Percentiles rank a stretch among this genome's conserved stretches.
Evolutionary conservation across 1,140 invertebrate species (phyloP).

Genomic region (Drosophila fuyamai): DNA sequence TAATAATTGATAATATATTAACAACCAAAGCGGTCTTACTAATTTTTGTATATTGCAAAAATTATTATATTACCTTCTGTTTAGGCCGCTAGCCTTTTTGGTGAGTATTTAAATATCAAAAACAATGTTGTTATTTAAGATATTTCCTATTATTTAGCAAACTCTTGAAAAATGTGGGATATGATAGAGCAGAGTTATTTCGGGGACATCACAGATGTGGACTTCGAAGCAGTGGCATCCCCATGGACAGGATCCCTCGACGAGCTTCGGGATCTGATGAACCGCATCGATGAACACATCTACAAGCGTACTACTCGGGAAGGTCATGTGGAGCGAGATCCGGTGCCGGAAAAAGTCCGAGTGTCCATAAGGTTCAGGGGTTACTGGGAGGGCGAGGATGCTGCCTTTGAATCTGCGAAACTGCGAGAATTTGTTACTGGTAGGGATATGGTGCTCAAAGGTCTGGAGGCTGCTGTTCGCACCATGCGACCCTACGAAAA

Average conservation of each 20-base stretch:
- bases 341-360: conserved; percentile 85
- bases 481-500: conserved; percentile 89
- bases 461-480: conserved; percentile 87
- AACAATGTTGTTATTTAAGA: too few species aligned
- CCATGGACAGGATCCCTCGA: conserved; percentile 69
- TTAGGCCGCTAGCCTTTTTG: too few species aligned
- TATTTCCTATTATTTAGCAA: too few species aligned
- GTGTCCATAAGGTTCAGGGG: conserved; percentile 88
- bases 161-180: too few species aligned
- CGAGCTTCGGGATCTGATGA: conserved; percentile 56
- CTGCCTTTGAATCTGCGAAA: conserved; percentile 90
- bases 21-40: too few species aligned
- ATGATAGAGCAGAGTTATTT: too few species aligned
- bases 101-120: too few species aligned
- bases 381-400: conserved; percentile 88
- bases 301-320: conserved; percentile 78
- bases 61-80: too few species aligned
- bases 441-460: conserved; percentile 86
- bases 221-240: conserved; percentile 37
- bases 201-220: conserved; percentile 7
- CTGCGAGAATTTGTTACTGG: conserved; percentile 85
- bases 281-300: conserved; percentile 43
- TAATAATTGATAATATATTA: too few species aligned
- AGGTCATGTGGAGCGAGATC: conserved; percentile 85
- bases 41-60: too few species aligned